Percentiles rank a stretch among this genome's conserved stretches.
These are phyloP conservation scores for Crenuchus spilurus DNA, from an alignment of 2,797 vertebrate species.

Conservation along the genomic window DNA sequence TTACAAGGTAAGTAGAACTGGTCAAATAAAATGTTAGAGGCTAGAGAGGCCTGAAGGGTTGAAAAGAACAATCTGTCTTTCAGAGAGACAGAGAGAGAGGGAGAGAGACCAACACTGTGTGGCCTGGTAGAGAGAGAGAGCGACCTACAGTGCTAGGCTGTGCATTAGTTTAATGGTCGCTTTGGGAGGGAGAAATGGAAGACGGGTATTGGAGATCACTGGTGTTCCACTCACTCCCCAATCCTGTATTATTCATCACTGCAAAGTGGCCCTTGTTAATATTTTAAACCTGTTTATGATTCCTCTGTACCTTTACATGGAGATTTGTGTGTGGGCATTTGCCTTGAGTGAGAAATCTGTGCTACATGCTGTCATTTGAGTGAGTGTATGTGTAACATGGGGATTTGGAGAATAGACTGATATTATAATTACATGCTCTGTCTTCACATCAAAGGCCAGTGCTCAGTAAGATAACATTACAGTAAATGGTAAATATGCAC, in stretches of 20 bases:
- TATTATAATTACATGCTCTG: constrained; percentile 12
- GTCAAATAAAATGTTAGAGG: constrained; percentile 32
- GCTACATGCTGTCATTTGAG: not conserved
- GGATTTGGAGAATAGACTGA: not conserved
- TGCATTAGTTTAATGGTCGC: constrained; percentile 81
- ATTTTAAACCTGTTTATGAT: constrained; percentile 87
- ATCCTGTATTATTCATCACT: constrained; percentile 84
- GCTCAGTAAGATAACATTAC: not conserved
- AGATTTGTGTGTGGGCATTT: constrained; percentile 48
- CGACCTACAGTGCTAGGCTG: constrained; percentile 61
- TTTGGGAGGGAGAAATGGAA: constrained; percentile 53
- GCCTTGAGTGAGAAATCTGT: not conserved
- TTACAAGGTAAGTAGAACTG: constrained; percentile 26
- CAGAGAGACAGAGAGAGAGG: constrained; percentile 12
- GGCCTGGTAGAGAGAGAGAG: constrained; percentile 27
- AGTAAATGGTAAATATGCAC: constrained; percentile 22
- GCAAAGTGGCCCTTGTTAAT: constrained; percentile 87
- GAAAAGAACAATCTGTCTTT: constrained; percentile 36
- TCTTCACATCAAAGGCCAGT: constrained; percentile 4
- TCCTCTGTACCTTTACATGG: constrained; percentile 71
- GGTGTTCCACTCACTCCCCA: constrained; percentile 73
- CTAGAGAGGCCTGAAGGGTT: constrained; percentile 11
- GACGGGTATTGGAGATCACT: constrained; percentile 71
- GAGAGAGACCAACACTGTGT: too few relatives aligned
- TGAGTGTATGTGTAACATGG: not conserved